Evolutionary conservation across 2,113 vertebrate species (phyloP).

Genomic region (Fulica atra): DNA sequence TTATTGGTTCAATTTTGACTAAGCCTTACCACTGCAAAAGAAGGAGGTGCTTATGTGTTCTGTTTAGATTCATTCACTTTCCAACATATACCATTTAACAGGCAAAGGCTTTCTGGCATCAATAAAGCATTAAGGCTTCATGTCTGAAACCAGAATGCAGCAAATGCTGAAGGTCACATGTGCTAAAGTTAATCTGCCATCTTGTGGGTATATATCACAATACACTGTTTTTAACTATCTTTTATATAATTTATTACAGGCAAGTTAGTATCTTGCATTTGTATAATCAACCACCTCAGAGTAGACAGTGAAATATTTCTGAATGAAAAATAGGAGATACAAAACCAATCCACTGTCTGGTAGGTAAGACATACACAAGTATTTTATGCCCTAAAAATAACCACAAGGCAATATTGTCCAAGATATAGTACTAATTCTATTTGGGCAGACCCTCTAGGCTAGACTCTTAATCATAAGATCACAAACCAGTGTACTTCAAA

Average conservation of each 20-base stretch:
- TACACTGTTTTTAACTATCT: background rate
- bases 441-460: background rate
- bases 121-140: background rate
- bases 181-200: slow-evolving; percentile 57
- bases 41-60: background rate
- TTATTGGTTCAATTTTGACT: background rate
- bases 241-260: background rate
- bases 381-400: background rate
- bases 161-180: background rate
- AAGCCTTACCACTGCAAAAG: background rate
- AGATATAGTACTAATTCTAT: background rate
- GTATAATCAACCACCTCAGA: background rate
- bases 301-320: background rate
- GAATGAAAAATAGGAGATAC: background rate
- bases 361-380: background rate
- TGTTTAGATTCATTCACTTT: background rate
- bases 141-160: background rate
- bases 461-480: background rate
- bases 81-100: background rate
- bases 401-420: background rate
- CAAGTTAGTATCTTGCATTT: background rate
- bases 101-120: background rate
- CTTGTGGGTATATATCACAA: slow-evolving; percentile 34
- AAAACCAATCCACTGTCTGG: background rate
- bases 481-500: background rate